Percentiles rank a stretch among this genome's conserved stretches.
phyloP scores from a whole-genome alignment of 64 coral and sea anemone genomes.

The Stichodactyla mertensii region DNA sequence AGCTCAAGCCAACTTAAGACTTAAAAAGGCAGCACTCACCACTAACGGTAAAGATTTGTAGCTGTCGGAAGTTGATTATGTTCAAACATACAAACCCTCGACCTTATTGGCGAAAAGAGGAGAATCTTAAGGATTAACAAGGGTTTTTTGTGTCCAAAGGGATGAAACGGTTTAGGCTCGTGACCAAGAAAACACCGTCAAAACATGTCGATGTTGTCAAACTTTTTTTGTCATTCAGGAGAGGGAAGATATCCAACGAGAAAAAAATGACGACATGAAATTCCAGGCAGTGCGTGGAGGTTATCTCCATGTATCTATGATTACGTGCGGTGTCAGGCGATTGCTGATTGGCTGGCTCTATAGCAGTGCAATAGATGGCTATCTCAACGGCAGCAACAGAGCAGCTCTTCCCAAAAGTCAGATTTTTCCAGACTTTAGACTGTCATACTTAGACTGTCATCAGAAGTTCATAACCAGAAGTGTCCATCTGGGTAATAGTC shows the following conservation, averaged over 20 bases:
- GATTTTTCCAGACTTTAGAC: neutral
- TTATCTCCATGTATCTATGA: neutral
- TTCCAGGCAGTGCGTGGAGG: no score
- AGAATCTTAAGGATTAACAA: neutral
- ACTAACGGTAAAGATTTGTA: neutral
- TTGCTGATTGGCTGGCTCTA: neutral
- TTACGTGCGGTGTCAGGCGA: neutral
- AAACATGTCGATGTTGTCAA: neutral
- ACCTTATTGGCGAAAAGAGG: neutral
- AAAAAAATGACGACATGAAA: neutral
- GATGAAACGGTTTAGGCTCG: neutral
- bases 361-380: neutral
- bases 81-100: neutral
- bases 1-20: neutral
- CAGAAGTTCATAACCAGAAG: no score
- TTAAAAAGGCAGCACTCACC: neutral
- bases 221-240: neutral
- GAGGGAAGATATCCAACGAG: neutral
- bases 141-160: neutral
- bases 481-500: no score
- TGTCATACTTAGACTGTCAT: no score
- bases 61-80: neutral
- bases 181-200: neutral
- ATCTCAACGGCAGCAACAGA: neutral
- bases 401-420: neutral